Base-by-base conservation (phyloP, 2,113 vertebrate genomes). In the Epinephelus lanceolatus region DNA sequence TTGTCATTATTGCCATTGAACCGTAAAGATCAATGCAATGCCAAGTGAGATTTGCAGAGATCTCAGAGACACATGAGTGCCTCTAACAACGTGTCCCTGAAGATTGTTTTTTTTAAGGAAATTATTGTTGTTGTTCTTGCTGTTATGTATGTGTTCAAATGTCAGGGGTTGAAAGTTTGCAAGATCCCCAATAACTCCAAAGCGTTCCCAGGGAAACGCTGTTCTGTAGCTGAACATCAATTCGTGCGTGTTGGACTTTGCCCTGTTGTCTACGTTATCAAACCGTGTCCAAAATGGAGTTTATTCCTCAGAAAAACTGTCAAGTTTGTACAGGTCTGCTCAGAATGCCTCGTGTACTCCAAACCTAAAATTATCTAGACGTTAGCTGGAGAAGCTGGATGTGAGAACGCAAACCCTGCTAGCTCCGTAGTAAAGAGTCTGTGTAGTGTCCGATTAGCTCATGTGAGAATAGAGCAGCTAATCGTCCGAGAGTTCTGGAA, bases 1-100 rank as follows among this genome's bases (percentile, higher is more conserved):
- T 80, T 62, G 62, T 57, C 11, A 33, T 73, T 51, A 57, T 52
- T 69, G 23, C 40, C 15, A 25, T 23, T 71, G 60, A 66, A 61
- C 55, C 45, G 19, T 27, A 19, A 11, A 55, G 33, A 80, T 66
- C 18, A 30, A 55, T 42, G 27, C 49, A 27, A 23, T n/a, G 55
- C 18, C 23, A 3, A n/a, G 61, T 49, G 25, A 67, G 61, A 68
- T 68, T 56, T 68, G 15, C 17, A 40, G 27, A 49, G 10, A 59
- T 65, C 45, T 51, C 40, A 5, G 30, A 65, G 4, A 61, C 25
- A 12, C 60, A 14, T 23, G 49, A 6, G 18, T 18, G 25, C 37
- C 49, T 79, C 42, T 17, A 59, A 49, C 55, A 33, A 40, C 7
- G 40, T 1, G 4, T 3, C 12, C 21, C 9, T 30, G 56, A 12